Evolutionary conservation across 2,113 vertebrate genomes (phyloP).

Genomic region (Toxotes chatareus): DNA sequence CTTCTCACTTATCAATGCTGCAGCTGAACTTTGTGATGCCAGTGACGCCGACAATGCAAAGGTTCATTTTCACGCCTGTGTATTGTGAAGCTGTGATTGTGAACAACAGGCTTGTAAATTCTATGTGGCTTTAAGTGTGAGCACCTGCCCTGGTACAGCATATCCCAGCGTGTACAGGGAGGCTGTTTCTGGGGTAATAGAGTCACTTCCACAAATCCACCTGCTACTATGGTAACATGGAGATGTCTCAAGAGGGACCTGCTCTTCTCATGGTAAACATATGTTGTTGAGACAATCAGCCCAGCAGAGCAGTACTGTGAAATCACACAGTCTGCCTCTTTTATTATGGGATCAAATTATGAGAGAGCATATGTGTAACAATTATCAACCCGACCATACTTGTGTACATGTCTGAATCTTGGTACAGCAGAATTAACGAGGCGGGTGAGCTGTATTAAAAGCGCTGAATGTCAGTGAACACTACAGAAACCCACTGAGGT

Average conservation of each 20-base stretch:
- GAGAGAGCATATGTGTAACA: not conserved
- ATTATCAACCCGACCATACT: not conserved
- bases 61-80: constrained; percentile 23
- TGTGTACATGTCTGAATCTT: not conserved
- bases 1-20: constrained; percentile 64
- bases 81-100: constrained; percentile 20
- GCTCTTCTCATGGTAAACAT: constrained; percentile 11
- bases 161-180: constrained; percentile 5
- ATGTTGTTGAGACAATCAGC: not conserved
- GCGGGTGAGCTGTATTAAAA: not conserved
- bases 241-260: constrained; percentile 13
- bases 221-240: constrained; percentile 27
- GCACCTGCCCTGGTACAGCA: not conserved
- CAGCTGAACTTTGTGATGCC: constrained; percentile 70
- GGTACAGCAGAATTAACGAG: not conserved
- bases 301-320: not conserved
- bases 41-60: not conserved
- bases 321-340: not conserved
- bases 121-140: not conserved
- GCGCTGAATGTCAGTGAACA: not conserved
- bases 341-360: not conserved
- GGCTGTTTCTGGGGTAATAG: not conserved
- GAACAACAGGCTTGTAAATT: constrained; percentile 43
- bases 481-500: constrained; percentile 20
- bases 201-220: constrained; percentile 32